phyloP scores from a whole-genome alignment of 2,888 invertebrate species.

The Drosophila ezoana region DNA sequence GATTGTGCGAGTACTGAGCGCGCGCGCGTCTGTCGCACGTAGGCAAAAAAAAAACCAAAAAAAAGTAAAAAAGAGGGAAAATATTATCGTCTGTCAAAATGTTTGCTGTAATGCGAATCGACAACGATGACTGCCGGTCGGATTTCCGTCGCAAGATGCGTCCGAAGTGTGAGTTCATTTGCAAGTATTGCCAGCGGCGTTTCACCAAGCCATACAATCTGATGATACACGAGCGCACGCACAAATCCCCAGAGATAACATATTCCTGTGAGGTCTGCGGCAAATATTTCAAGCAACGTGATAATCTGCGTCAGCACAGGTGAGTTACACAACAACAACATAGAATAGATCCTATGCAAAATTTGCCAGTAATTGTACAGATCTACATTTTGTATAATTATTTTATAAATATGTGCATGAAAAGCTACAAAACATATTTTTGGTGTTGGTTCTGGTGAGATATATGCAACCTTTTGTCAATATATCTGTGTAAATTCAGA shows the following conservation, averaged over 20 bases:
- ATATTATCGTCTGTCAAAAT: constrained; percentile 86
- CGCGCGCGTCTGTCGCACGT: constrained; percentile 49
- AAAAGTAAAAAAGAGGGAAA: constrained; percentile 51
- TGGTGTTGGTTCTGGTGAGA: constrained; percentile 52
- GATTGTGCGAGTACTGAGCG: constrained; percentile 49
- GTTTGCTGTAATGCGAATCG: constrained; percentile 96
- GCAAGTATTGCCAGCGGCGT: constrained; percentile 98
- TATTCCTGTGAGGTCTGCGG: constrained; percentile 99
- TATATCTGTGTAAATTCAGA: neutral
- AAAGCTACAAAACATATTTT: constrained; percentile 15
- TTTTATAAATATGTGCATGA: constrained; percentile 45
- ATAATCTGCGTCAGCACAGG: constrained; percentile 98
- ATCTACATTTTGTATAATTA: constrained; percentile 11
- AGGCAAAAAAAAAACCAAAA: constrained; percentile 18
- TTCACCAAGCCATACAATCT: constrained; percentile 99
- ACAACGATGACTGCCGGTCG: constrained; percentile 93
- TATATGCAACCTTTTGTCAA: neutral
- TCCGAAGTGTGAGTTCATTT: constrained; percentile 98
- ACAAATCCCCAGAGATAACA: constrained; percentile 97
- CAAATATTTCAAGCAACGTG: constrained; percentile 98
- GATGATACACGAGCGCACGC: constrained; percentile 99
- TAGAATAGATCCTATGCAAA: neutral
- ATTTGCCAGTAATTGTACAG: constrained; percentile 12
- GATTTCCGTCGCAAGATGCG: constrained; percentile 95
- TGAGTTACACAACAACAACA: constrained; percentile 84